Base-by-base conservation (phyloP, 2,888 invertebrate species). In the Conops quadrifasciatus region DNA sequence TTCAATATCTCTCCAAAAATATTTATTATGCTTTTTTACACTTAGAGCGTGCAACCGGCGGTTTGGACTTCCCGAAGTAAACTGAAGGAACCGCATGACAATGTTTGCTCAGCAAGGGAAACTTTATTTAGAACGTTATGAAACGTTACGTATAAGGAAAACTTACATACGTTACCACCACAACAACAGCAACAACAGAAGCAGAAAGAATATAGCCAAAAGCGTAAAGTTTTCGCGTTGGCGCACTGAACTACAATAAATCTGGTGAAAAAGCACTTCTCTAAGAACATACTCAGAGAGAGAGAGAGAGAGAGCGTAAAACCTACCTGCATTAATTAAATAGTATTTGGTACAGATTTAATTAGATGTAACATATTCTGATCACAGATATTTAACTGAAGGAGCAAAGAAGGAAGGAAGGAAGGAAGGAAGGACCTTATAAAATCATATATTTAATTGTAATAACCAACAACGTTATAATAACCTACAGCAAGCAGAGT, bases 51-150 rank as follows among this genome's bases (percentile, higher is more conserved):
- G 81, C 83, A 83, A 83, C 85, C 84, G 83, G 80, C 78, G 80
- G 78, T 81, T 80, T 81, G 82, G 83, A 85, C 83, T 84, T 84
- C 81, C 82, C 81, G 82, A 81, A 83, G 79, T 80, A 83, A 83
- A 85, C 83, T 85, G 82, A 83, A 78, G 75, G 71, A 74, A 73
- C 24, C 67, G 45, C 28, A 28, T 15, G 26, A 28, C 19, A 56
- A 24, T 43, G 43, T 58, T 56, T 45, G 45, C 58, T 28, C 43
- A 58, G 43, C 67, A 67, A 67, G 67, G 67, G 58, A 67, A 67
- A 56, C 67, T 67, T 67, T 67, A 19, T 43, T 15, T 24, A 24
- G 58, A 58, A 24, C 49, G 49, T 51, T 51, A 19, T 19, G n/a
- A 51, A 51, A 51, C 4, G 5, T 24, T 26, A 56, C 56, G 62